Base-by-base conservation (phyloP, 2,797 vertebrate genomes). In the Etheostoma nigrum region DNA sequence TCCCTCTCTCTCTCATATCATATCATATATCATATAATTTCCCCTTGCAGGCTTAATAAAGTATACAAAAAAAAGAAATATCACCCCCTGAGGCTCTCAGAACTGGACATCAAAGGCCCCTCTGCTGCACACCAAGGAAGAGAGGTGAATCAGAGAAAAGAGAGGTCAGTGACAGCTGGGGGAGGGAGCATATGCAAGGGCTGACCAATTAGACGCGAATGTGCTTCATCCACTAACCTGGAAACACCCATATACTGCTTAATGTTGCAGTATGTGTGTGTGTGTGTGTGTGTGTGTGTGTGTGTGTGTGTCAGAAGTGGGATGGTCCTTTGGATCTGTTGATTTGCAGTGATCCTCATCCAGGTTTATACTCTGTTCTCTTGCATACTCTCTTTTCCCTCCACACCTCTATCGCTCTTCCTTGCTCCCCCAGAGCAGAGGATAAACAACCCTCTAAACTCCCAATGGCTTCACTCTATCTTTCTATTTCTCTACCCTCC, bases 91-190 rank as follows among this genome's bases (percentile, higher is more conserved):
- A 86, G 75, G 81, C 86, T 80, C 84, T 90, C 89, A 83, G 74
- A 90, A 83, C 59, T 85, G 81, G 77, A 86, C 88, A 85, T 91
- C 86, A 91, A 90, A 92, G 72, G 72, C 61, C 78, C 83, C 80
- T 85, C 82, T 76, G 72, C 85, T 81, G 72, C 82, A 81, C 68
- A 74, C 72, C 5, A 21, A 82, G 78, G 85, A 72, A 82, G 73
- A 75, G 85, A 84, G 77, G 80, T 80, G 83, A 82, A 81, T 82
- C 64, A 79, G 72, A 85, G 74, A 77, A 79, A 73, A 86, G 79
- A 77, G 74, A 81, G 70, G 83, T 72, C 78, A 87, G 82, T 87
- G 83, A 73, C 79, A 88, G 82, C 77, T 82, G 49, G 76, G 78
- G 76, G 86, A 81, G 78, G 86, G 85, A 82, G 73, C 53, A 58